phyloP scores from a whole-genome alignment of 2,797 vertebrate species.

The Momotus momota region DNA sequence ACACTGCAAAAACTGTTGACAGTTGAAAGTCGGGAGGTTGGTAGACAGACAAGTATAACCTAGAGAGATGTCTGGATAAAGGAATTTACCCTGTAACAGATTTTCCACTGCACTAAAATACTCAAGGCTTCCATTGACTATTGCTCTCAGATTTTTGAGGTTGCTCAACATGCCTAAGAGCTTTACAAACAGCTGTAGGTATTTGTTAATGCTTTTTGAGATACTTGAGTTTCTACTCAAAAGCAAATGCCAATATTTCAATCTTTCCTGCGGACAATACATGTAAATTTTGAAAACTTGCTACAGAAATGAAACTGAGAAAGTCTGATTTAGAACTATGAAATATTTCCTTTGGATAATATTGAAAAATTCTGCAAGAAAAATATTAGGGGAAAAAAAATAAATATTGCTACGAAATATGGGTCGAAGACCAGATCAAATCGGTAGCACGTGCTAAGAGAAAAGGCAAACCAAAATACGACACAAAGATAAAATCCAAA shows the following conservation, averaged over 20 bases:
- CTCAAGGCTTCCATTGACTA: background rate
- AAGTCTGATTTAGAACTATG: background rate
- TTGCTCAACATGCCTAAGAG: background rate
- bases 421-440: background rate
- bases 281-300: background rate
- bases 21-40: background rate
- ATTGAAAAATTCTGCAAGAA: background rate
- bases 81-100: background rate
- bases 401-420: background rate
- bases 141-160: background rate
- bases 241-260: background rate
- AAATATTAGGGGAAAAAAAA: background rate
- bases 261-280: accelerated
- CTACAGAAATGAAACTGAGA: background rate
- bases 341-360: background rate
- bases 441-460: background rate
- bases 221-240: background rate
- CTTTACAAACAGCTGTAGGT: conserved; percentile 9
- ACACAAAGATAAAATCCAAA: conserved; percentile 2
- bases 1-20: background rate
- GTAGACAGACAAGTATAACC: background rate
- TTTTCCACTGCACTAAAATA: background rate
- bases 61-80: background rate
- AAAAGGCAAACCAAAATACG: conserved; percentile 24
- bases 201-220: background rate